Percentiles rank a stretch among this genome's conserved stretches.
phyloP scores from a whole-genome alignment of 2,113 vertebrate genomes.

The Fregata magnificens region DNA sequence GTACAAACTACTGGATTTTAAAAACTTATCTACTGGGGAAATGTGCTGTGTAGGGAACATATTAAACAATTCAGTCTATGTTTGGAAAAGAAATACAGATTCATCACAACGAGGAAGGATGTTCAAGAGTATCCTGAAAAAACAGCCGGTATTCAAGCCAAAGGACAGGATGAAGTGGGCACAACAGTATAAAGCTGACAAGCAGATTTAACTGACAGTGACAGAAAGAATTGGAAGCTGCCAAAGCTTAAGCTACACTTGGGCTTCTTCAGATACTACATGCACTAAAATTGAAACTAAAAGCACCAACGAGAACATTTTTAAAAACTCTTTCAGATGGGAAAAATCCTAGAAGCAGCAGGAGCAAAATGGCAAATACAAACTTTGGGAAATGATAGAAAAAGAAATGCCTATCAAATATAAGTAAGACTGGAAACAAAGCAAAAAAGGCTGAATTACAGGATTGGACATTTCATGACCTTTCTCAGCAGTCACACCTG shows the following conservation, averaged over 20 bases:
- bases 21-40: background rate
- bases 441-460: background rate
- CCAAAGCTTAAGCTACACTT: conserved; percentile 5
- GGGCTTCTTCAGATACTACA: conserved; percentile 1
- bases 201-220: conserved; percentile 44
- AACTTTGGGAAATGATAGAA: background rate
- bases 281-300: background rate
- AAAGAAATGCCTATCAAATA: background rate
- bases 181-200: conserved; percentile 37
- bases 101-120: conserved; percentile 41
- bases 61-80: conserved; percentile 17
- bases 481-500: background rate
- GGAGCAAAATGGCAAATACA: background rate
- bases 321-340: background rate
- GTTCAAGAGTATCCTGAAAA: conserved; percentile 53
- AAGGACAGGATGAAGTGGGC: conserved; percentile 56
- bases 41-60: background rate
- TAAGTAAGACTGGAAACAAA: background rate
- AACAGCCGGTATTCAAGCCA: conserved; percentile 1
- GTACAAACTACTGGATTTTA: background rate
- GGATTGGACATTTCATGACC: background rate
- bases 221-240: conserved; percentile 28
- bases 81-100: conserved; percentile 55
- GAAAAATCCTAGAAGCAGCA: background rate
- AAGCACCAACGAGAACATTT: background rate